Base-by-base conservation (phyloP, 2,888 invertebrate genomes). In the Strigamia crassipes region DNA sequence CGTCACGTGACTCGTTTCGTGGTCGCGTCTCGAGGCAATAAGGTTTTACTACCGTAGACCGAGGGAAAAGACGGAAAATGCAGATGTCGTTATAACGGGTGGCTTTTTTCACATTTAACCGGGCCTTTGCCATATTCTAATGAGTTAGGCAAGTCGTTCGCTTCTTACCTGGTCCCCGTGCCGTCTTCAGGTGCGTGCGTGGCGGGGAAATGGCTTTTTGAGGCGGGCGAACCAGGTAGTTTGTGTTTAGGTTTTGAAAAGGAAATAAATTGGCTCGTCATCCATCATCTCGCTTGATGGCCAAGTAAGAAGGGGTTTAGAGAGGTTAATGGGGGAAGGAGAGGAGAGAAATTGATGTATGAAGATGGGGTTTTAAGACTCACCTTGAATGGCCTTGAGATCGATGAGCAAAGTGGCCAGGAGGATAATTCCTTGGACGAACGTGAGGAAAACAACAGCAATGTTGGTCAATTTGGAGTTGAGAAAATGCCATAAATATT, bases 301-400 rank as follows among this genome's bases (percentile, higher is more conserved):
- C 15, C 23, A 21, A 23, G 21, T 21, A 23, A 27, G 15, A 27
- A 66, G 23, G 66, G 66, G 21, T 66, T 66, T 66, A 66, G 15
- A 12, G 66, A 12, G 66, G 66, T 66, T 66, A 66, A 66, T 66
- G 66, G 66, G 66, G 27, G 66, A 23, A 10, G 66, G 66, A 13
- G 27, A 10, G 42, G 12, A 15, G 15, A 42, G 42, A 42, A 42
- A 5, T 13, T 51, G 51, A 51, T 51, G 51, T 51, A 51, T 51
- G 51, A n/a, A 51, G 1, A 51, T 51, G 51, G n/a, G 51, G n/a
- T 12, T 51, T 51, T 51, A 42, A 42, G 51, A 18, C 82, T 77
- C 82, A 85, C 85, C 85, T 84, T 84, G 84, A 10, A 85, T 84
- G 83, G 84, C 83, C 82, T 84, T 82, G 38, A 84, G 83, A 78